These are phyloP conservation scores for Scaptomyza parva DNA, from an alignment of 2,888 invertebrate species.

Conservation along the genomic window DNA sequence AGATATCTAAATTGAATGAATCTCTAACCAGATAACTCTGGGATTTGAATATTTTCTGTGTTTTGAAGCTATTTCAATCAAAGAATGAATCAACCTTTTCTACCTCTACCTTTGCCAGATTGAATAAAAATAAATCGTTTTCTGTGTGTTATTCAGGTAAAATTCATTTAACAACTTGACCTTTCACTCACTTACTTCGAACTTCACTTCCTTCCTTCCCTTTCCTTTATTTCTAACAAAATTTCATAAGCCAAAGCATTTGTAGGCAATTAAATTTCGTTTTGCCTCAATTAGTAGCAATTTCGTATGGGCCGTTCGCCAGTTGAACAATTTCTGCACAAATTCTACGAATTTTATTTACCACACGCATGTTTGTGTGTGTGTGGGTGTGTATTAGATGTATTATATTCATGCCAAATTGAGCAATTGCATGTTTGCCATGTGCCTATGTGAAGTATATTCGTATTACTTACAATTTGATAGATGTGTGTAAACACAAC, in stretches of 20 bases:
- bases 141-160: no score
- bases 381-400: no score
- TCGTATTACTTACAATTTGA: conserved; percentile 4
- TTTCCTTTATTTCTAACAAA: neutral
- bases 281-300: neutral
- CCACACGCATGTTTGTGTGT: neutral
- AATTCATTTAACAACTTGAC: neutral
- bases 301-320: neutral
- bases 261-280: neutral
- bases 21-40: no score
- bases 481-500: conserved; percentile 3
- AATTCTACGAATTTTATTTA: neutral
- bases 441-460: conserved; percentile 9
- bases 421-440: conserved; percentile 49
- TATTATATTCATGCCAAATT: conserved; percentile 30
- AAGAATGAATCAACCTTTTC: no score
- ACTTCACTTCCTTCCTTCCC: no score
- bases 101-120: no score
- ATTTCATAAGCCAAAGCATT: neutral
- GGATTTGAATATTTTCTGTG: no score
- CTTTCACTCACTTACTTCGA: neutral
- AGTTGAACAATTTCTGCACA: neutral
- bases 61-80: no score
- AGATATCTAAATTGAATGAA: no score
- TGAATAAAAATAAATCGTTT: no score